Evolutionary conservation across 2,888 invertebrate species (phyloP), one percentile per base, ranked within the genome.

Genomic region (Callyntrura sp.): DNA sequence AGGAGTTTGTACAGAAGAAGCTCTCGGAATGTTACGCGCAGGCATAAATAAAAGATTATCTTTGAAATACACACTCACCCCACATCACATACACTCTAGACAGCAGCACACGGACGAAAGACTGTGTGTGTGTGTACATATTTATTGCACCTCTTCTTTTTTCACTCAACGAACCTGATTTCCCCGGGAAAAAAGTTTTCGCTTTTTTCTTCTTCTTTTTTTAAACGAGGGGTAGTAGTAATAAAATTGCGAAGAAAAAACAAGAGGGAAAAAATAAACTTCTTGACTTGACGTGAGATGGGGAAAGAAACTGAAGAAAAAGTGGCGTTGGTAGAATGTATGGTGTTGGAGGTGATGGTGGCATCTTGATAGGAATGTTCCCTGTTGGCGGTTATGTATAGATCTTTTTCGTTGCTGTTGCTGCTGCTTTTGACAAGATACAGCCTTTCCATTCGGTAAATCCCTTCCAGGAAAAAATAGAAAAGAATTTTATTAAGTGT

Each of bases 21-120:
- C n/a, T n/a, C n/a, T n/a, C n/a, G n/a, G 1, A 23, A 51, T 23
- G 17, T 51, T 25, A 25, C 35, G 43, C 3, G 73, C 23, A 45
- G 20, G 57, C 79, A 79, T 79, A 79, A 79, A 79, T 79, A 79
- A 79, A 55, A 57, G 79, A 79, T 79, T 57, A 79, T 57, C 79
- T 57, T 45, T 17, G 8, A 8, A 48, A 57, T 55, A 57, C 35
- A 79, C 17, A 79, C 55, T n/a, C 17, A 28, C 79, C 28, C 35
- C 14, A 8, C 35, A 45, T 45, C n/a, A n/a, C n/a, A 11, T n/a
- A 60, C 14, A 45, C 48, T 20, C 28, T n/a, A n/a, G 25, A 8
- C 14, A 48, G 20, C 8, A 5, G n/a, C n/a, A n/a, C n/a, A n/a
- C n/a, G n/a, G n/a, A n/a, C n/a, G 14, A 11, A 1, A 35, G 17